A percentile compares a stretch with the other conserved stretches of the same genome.
These are phyloP conservation scores for Pterocles burchelli DNA, from an alignment of 2,113 vertebrate species.

Conservation along the genomic window DNA sequence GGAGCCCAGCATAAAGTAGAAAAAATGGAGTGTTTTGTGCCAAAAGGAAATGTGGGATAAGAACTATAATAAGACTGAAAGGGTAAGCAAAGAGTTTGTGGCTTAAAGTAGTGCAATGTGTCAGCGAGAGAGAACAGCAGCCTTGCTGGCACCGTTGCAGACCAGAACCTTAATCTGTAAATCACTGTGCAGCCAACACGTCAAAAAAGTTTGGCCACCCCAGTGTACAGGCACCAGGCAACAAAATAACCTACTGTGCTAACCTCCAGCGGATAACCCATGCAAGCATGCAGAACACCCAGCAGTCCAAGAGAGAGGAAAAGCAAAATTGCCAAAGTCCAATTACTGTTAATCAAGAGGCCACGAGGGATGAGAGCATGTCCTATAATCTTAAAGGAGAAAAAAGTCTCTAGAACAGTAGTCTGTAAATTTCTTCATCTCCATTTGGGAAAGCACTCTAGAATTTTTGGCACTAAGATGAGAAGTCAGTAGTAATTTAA, in stretches of 20 bases:
- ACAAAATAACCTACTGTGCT: slow-evolving; percentile 65
- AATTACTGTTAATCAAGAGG: slow-evolving; percentile 74
- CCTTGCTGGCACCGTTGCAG: slow-evolving; percentile 55
- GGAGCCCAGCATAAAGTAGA: slow-evolving; percentile 6
- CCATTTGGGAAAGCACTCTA: slow-evolving; percentile 53
- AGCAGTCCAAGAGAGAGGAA: slow-evolving; percentile 11
- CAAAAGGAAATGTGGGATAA: slow-evolving; percentile 71
- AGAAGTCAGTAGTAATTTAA: slow-evolving; percentile 76
- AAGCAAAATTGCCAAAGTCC: slow-evolving; percentile 48
- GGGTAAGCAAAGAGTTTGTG: slow-evolving; percentile 51
- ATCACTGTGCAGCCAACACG: slow-evolving; percentile 62
- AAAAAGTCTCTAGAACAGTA: slow-evolving; percentile 51
- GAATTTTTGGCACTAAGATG: slow-evolving; percentile 66
- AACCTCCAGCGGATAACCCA: slow-evolving; percentile 56
- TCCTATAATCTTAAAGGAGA: slow-evolving; percentile 53
- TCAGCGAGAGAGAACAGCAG: slow-evolving; percentile 61
- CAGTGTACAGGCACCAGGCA: slow-evolving; percentile 59
- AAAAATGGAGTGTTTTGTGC: slow-evolving; percentile 33
- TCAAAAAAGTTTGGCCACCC: slow-evolving; percentile 72
- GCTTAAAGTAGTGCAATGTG: slow-evolving; percentile 55
- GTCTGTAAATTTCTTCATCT: slow-evolving; percentile 58
- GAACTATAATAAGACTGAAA: slow-evolving; percentile 68
- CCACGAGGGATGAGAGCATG: slow-evolving; percentile 66
- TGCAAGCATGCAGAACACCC: slow-evolving; percentile 42
- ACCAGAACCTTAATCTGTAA: slow-evolving; percentile 71